phyloP scores from a whole-genome alignment of 2,888 invertebrate genomes.

The Tetragonula carbonaria region DNA sequence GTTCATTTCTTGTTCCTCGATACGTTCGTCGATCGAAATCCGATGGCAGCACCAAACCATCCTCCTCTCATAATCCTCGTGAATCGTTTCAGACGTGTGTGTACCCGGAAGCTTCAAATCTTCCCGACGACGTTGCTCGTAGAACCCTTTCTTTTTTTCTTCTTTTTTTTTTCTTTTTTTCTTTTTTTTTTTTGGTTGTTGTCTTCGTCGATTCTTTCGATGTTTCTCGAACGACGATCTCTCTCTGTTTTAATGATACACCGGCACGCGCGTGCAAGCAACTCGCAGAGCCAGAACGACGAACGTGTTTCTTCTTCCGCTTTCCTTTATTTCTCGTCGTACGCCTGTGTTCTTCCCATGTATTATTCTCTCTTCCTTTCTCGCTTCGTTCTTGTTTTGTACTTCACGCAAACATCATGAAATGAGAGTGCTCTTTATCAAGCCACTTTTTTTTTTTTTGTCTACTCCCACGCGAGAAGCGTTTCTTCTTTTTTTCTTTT shows the following conservation, averaged over 20 bases:
- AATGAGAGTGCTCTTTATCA: conserved; percentile 40
- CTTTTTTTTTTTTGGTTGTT: too few relatives aligned
- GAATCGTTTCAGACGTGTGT: conserved; percentile 46
- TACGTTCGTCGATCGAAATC: conserved; percentile 33
- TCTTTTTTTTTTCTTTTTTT: too few relatives aligned
- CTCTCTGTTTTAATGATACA: conserved; percentile 49
- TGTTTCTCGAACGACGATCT: conserved; percentile 59
- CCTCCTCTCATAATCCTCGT: conserved; percentile 36
- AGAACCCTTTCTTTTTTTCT: conserved; percentile 35
- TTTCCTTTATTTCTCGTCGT: background rate
- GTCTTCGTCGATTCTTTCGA: conserved; percentile 59
- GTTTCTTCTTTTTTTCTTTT: background rate
- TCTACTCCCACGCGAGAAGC: conserved; percentile 25
- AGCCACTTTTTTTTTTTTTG: conserved; percentile 20
- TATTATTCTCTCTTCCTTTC: background rate
- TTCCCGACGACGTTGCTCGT: conserved; percentile 63
- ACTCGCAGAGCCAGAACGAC: conserved; percentile 67
- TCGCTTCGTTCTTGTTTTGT: conserved; percentile 55
- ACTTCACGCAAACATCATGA: conserved; percentile 46
- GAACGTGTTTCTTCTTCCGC: conserved; percentile 37
- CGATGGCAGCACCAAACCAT: conserved; percentile 53
- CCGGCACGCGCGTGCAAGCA: conserved; percentile 67
- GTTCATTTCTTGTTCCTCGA: conserved; percentile 14
- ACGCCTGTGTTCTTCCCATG: background rate
- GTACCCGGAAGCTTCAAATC: conserved; percentile 52